phyloP scores from a whole-genome alignment of 2,113 vertebrate genomes.

The Myotis brandtii region DNA sequence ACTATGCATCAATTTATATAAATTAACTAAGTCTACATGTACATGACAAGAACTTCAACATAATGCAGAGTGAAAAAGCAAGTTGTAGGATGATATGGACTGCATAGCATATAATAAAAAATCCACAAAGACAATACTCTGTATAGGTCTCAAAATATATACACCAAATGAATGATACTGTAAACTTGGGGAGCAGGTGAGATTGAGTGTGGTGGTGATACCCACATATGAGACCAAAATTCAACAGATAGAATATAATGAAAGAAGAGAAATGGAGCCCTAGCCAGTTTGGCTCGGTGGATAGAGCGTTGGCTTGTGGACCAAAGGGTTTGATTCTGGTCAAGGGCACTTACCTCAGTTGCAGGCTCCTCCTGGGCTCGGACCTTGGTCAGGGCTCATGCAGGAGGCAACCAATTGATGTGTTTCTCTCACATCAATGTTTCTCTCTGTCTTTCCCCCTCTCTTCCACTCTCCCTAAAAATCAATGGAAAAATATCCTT shows the following conservation, averaged over 20 bases:
- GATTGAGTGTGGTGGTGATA: background rate
- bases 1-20: background rate
- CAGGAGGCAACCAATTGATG: too few relatives aligned
- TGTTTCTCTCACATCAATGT: too few relatives aligned
- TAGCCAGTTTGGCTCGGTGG: too few relatives aligned
- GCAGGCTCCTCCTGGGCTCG: too few relatives aligned
- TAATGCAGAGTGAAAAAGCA: background rate
- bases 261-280: background rate
- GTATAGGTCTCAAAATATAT: background rate
- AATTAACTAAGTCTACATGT: background rate
- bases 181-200: background rate
- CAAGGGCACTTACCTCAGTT: too few relatives aligned
- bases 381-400: too few relatives aligned
- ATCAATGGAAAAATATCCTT: too few relatives aligned
- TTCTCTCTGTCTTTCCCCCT: too few relatives aligned
- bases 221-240: background rate
- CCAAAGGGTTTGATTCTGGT: too few relatives aligned
- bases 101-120: background rate
- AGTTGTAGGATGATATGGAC: background rate
- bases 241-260: background rate
- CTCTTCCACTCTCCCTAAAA: too few relatives aligned
- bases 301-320: too few relatives aligned
- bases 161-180: background rate
- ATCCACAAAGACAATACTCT: background rate
- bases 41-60: background rate